Base-by-base conservation (phyloP, 2,888 invertebrate genomes). In the Synergus gifuensis region DNA sequence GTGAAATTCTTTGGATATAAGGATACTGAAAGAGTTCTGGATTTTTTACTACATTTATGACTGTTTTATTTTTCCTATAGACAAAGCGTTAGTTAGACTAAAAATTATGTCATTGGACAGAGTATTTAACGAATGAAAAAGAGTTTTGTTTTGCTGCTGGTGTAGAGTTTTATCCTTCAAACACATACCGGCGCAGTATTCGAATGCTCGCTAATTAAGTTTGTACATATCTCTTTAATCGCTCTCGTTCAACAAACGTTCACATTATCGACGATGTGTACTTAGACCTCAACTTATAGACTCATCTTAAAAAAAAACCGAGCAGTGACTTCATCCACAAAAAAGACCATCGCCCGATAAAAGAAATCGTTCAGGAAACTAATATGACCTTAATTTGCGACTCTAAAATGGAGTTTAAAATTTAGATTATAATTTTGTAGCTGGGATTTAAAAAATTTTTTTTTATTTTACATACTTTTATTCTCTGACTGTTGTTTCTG, bases 171-270 rank as follows among this genome's bases (percentile, higher is more conserved):
- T 60, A 78, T 78, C 73, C 78, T 78, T 78, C 62, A 64, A 78
- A 76, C 63, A 63, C 49, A 63, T 76, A 64, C 63, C 49, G 40
- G 18, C 76, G 63, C 44, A 63, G 36, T 76, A 49, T 49, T 54
- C 62, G 62, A 28, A 62, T 28, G 63, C 62, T 54, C 49, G 73
- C 76, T 78, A 78, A 78, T 78, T 78, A 69, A 78, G n/a, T 78
- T 78, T 76, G 40, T 76, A 78, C 73, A 14, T 22, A 22, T 62
- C 14, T 28, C 12, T 62, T 62, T 62, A 62, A 62, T 62, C 62
- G 62, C 28, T 62, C 62, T 62, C 62, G 14, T 62, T 62, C 22
- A 62, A 62, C 62, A 62, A 62, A 62, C 12, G 28, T 62, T 62
- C 62, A 62, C 62, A 62, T 62, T 28, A 28, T 62, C 28, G 28